Base-by-base conservation (phyloP, 2,113 vertebrate genomes). In the Ceyx cyanopectus region DNA sequence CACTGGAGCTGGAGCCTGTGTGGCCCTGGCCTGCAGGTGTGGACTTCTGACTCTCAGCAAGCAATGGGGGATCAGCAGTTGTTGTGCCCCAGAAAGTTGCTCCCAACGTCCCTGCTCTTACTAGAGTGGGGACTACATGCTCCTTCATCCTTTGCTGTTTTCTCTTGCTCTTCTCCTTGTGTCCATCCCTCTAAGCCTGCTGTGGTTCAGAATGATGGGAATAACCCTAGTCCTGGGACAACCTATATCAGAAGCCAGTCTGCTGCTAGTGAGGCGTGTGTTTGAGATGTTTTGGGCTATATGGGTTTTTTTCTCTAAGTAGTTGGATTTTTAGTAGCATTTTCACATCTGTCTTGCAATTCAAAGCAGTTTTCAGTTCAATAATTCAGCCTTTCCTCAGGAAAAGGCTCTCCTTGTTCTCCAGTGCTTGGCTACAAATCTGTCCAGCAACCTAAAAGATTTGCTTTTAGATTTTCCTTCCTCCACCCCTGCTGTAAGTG, bases 401-500 rank as follows among this genome's bases (percentile, higher is more conserved):
- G 53, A 83, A 62, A 67, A 80, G 34, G 18, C 7, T 88, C 90
- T 63, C 62, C 40, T 8, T 76, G 12, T 57, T 85, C 18, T 68
- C 37, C 54, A 32, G 9, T 0, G 0, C n/a, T 62, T 40, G 56
- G 29, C 80, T 88, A 43, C 76, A 74, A 45, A 90, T 91, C 67
- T 73, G 10, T 45, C 67, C 37, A 58, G 22, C n/a, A 60, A 45
- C 68, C 83, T 60, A 4, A 56, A 75, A 83, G 32, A 30, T 79
- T 45, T 22, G 41, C 21, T 24, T 57, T 67, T 41, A 56, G 22
- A 23, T 77, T 86, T 86, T 74, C 53, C 46, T 74, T 65, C 46
- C 46, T 62, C 29, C n/a, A 8, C 14, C 0, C n/a, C 82, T 40
- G 19, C 40, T 1, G 0, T n/a, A 14, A 50, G 34, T 0, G 0